These are phyloP conservation scores for Akabosia matsudoensis DNA, from an alignment of 1,140 invertebrate genomes.

Conservation along the genomic window DNA sequence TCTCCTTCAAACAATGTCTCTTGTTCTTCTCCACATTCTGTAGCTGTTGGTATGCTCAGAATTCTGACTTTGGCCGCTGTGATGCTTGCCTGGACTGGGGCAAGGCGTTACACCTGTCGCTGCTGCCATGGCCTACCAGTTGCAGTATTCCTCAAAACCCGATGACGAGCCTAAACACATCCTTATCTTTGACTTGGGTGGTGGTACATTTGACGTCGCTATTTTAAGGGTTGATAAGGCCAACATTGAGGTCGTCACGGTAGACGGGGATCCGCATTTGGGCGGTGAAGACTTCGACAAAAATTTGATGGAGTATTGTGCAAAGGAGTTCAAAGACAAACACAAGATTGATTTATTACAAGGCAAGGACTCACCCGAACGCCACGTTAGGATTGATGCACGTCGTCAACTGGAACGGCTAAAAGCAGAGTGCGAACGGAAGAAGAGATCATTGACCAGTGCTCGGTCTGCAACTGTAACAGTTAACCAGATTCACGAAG, in stretches of 20 bases:
- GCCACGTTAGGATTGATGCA: not conserved
- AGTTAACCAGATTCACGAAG: constrained; percentile 22
- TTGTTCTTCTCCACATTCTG: no score
- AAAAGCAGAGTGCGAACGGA: not conserved
- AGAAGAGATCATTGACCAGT: not conserved
- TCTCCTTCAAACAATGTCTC: no score
- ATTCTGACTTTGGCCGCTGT: no score
- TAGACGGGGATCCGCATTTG: not conserved
- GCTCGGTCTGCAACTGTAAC: constrained; percentile 25
- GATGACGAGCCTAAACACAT: no score
- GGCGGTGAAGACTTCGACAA: no score
- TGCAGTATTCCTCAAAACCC: no score
- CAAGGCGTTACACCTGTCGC: no score
- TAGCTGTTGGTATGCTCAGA: no score
- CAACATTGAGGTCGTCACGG: not conserved
- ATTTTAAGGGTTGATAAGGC: not conserved
- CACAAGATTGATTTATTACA: not conserved
- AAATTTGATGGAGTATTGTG: not conserved
- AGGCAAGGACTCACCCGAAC: not conserved
- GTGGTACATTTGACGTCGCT: not conserved
- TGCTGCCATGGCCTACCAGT: no score
- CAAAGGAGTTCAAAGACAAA: not conserved
- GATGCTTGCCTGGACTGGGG: no score
- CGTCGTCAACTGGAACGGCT: not conserved
- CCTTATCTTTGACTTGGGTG: no score